These are phyloP conservation scores for Rousettus leschenaultii DNA, from an alignment of 2,113 vertebrate genomes.

Conservation along the genomic window DNA sequence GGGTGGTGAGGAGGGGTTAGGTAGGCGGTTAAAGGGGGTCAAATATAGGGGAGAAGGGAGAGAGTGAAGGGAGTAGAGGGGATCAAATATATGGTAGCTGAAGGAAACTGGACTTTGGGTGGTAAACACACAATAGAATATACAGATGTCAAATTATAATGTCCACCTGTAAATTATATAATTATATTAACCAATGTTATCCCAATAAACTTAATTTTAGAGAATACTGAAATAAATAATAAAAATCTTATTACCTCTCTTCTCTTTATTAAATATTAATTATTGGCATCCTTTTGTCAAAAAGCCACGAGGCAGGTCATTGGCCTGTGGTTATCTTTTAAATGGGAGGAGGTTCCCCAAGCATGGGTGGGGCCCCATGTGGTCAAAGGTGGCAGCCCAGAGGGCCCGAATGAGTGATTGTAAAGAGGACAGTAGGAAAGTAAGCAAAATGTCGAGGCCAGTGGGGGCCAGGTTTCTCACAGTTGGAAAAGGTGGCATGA, in stretches of 20 bases:
- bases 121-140: no score
- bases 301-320: not conserved
- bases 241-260: not conserved
- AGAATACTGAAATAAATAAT: not conserved
- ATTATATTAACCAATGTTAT: no score
- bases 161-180: no score
- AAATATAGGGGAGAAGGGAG: no score
- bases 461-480: not conserved
- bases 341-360: not conserved
- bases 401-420: not conserved
- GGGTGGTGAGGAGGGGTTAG: no score
- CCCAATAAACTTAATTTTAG: no score
- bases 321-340: not conserved
- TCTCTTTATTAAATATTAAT: not conserved
- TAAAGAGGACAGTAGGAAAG: not conserved
- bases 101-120: no score
- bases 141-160: no score
- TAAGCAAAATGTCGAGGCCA: not conserved
- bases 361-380: not conserved
- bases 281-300: not conserved
- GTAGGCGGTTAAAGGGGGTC: no score
- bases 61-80: no score
- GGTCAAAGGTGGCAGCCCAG: not conserved
- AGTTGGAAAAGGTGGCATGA: not conserved
- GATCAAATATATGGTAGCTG: no score